Percentiles rank a stretch among this genome's conserved stretches.
Evolutionary conservation across 2,888 invertebrate species (phyloP).

Genomic region (Macrophya alboannulata): DNA sequence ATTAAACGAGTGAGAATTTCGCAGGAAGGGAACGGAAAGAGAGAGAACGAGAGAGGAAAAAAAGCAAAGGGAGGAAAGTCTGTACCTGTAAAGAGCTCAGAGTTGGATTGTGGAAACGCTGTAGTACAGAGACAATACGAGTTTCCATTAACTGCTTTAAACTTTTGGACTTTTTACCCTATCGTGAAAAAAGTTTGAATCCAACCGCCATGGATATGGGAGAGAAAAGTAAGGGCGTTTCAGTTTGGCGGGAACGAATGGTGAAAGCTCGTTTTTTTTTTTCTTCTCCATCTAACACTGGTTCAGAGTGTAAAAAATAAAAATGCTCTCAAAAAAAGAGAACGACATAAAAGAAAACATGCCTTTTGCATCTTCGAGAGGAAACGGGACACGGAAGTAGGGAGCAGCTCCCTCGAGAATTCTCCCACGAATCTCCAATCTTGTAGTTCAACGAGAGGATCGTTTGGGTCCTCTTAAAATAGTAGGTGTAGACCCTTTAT

Average conservation of each 20-base stretch:
- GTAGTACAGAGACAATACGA: neutral
- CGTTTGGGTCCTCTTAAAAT: neutral
- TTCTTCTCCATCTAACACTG: neutral
- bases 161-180: neutral
- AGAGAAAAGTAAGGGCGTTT: neutral
- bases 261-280: neutral
- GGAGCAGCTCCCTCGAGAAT: slow-evolving; percentile 24
- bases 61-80: neutral
- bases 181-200: slow-evolving; percentile 16
- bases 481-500: neutral
- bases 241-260: neutral
- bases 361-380: slow-evolving; percentile 9
- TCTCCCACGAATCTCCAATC: neutral
- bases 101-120: neutral
- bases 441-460: neutral
- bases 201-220: neutral
- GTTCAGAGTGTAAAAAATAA: slow-evolving; percentile 3
- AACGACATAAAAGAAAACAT: neutral
- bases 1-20: neutral
- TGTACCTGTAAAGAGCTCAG: neutral
- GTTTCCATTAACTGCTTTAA: neutral
- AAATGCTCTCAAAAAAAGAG: neutral
- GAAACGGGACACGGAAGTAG: neutral
- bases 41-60: neutral
- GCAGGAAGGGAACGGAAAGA: neutral